A percentile compares a stretch with the other conserved stretches of the same genome.
Evolutionary conservation across 2,888 invertebrate species (phyloP).

Genomic region (Dicycla oo): DNA sequence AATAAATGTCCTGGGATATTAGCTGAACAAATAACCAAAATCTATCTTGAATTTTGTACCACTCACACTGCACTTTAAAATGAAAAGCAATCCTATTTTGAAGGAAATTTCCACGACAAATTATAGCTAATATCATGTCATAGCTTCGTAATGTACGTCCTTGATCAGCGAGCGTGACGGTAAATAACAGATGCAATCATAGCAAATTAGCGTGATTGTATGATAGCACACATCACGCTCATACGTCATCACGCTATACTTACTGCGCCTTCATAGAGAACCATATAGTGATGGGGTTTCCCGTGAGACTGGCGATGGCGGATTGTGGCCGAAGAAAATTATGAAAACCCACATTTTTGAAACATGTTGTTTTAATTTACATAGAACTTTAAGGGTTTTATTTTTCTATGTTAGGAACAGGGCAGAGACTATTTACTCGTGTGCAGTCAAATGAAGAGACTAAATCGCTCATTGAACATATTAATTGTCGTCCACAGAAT

Average conservation of each 20-base stretch:
- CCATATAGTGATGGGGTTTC: constrained; percentile 20
- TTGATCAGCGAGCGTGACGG: constrained; percentile 60
- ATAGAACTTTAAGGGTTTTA: too few species aligned
- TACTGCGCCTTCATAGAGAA: constrained; percentile 7
- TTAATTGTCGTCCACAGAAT: too few species aligned
- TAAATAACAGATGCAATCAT: constrained; percentile 46
- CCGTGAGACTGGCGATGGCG: constrained; percentile 37
- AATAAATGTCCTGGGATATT: neutral
- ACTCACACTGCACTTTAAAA: constrained; percentile 2
- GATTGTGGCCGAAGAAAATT: neutral
- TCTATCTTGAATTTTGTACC: neutral
- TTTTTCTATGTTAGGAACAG: too few species aligned
- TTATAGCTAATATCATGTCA: constrained; percentile 8
- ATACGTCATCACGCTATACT: constrained; percentile 30
- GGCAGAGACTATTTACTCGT: too few species aligned
- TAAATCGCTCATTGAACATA: neutral
- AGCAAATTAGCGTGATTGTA: constrained; percentile 56
- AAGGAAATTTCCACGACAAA: constrained; percentile 19
- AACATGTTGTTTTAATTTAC: too few species aligned
- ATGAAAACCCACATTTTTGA: too few species aligned
- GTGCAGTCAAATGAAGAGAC: neutral
- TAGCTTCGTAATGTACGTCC: constrained; percentile 37
- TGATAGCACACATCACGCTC: constrained; percentile 49
- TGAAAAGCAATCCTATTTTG: constrained; percentile 22
- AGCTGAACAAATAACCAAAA: neutral